Base-by-base conservation (phyloP, 2,888 invertebrate genomes). In the Ernsta delagoae region DNA sequence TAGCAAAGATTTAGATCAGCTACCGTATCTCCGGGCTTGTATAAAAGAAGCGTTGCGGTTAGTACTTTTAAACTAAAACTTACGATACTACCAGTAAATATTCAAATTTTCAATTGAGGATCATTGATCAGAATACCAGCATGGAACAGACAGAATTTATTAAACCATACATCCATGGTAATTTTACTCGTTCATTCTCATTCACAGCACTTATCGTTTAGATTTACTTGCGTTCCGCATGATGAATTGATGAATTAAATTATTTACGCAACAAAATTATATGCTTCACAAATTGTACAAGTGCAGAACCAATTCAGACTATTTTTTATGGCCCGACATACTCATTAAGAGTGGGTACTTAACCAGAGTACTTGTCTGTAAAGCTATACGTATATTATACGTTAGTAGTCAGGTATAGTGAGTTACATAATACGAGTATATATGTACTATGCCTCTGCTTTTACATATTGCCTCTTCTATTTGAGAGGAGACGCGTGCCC, bases 1-100 rank as follows among this genome's bases (percentile, higher is more conserved):
- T 75, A 93, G 94, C 75, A 90, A 92, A 74, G 94, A 94, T 75
- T 93, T 96, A 77, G 95, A 96, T 74, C 94, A 93, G 75, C 90
- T 96, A 80, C 95, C 95, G 39, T 97, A 96, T 85, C 90, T 97
- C 69, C 95, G 95, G 77, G 96, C 97, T 31, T 97, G 96, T 80
- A 95, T 97, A 73, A 97, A 96, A 84, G 97, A 97, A 88, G 95
- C 96, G 0, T 86, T 97, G 77, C 94, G 97, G 96, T 96, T 82
- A 81, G 84, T 79, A 59, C 59, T 64, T 50, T 9, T 24, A 65
- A 34, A 3, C 11, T 31, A n/a, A 34, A 24, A 24, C 24, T 24
- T 24, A 24, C 24, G 3, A 24, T 24, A 3, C 24, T 24, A 3
- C 24, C 24, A 1, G 24, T 24, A 24, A 24, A 24, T 24, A 24